Evolutionary conservation across 2,888 invertebrate genomes (phyloP), one percentile per base, ranked within the genome.

Genomic region (Ormia ochracea): DNA sequence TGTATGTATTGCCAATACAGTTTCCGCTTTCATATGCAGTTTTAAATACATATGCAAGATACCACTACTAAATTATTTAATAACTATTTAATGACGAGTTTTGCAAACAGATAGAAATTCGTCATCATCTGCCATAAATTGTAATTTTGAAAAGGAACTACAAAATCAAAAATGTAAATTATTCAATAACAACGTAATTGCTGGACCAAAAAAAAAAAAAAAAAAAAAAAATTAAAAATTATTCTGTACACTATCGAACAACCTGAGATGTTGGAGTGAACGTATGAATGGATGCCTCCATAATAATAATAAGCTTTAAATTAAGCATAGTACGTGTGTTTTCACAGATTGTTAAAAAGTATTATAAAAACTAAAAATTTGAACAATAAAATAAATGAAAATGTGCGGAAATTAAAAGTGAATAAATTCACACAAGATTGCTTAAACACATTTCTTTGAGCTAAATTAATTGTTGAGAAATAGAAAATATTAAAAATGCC

Each of bases 111-210:
- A 50, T 3, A 74, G 12, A 76, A 61, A 21, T 63, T 45, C 69
- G 76, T 56, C 56, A 50, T 4, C 6, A 17, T 63, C 23, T 56
- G 48, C 10, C 33, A 73, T 61, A 41, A 41, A 50, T 41, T 19
- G 17, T 21, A 33, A 26, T 48, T 33, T 31, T 31, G 31, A 21
- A 45, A 36, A 21, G 2, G 63, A 36, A 63, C 17, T 45, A 54
- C 7, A 56, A 61, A 26, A 56, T 31, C 28, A 58, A 50, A 58
- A 2, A 31, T 74, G 48, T 58, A 31, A 74, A 58, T 66, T 48
- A 17, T 48, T 45, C 31, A 48, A 23, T 12, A 43, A 58, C 33
- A 58, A 17, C 41, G 41, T 21, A 58, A 59, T 48, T 70, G 14
- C 17, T 31, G 50, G 17, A 41, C 7, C 10, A 45, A 54, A 50